phyloP scores from a whole-genome alignment of 1,140 invertebrate genomes.

The Cataglyphis hispanica region DNA sequence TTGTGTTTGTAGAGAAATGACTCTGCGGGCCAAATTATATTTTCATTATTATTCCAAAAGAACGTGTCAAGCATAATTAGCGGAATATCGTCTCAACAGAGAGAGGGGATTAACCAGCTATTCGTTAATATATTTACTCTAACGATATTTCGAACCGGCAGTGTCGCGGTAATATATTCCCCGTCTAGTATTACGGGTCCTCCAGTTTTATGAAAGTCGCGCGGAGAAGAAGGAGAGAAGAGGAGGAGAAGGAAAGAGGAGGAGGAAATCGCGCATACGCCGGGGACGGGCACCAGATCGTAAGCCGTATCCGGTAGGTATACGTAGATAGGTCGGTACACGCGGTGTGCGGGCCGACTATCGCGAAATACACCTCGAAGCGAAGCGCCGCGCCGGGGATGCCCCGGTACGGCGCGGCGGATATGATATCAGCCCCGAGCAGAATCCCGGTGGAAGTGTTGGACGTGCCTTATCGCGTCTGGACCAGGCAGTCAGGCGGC shows the following conservation, averaged over 20 bases:
- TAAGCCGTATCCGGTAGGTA: constrained; percentile 71
- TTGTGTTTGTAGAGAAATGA: neutral
- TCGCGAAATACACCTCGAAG: constrained; percentile 77
- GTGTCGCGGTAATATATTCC: constrained; percentile 14
- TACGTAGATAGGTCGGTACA: constrained; percentile 19
- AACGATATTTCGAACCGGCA: neutral
- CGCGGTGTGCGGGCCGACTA: constrained; percentile 68
- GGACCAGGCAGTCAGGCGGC: constrained; percentile 81
- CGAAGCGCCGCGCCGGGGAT: constrained; percentile 65
- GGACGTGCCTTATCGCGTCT: constrained; percentile 85
- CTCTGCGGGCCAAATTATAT: neutral
- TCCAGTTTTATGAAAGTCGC: constrained; percentile 23
- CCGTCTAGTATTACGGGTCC: neutral
- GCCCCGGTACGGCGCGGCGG: constrained; percentile 69
- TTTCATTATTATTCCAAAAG: neutral
- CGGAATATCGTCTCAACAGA: neutral
- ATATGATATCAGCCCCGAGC: constrained; percentile 83
- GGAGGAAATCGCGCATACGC: neutral
- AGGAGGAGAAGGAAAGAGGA: too few relatives aligned
- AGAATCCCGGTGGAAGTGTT: constrained; percentile 82
- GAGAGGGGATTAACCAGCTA: neutral
- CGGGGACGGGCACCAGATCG: constrained; percentile 57
- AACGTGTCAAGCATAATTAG: constrained; percentile 11
- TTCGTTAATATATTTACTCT: neutral
- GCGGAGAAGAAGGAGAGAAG: constrained; percentile 4